A percentile compares a stretch with the other conserved stretches of the same genome.
Conservation (phyloP, 2,888 invertebrate species). For the Synergus japonicus region DNA sequence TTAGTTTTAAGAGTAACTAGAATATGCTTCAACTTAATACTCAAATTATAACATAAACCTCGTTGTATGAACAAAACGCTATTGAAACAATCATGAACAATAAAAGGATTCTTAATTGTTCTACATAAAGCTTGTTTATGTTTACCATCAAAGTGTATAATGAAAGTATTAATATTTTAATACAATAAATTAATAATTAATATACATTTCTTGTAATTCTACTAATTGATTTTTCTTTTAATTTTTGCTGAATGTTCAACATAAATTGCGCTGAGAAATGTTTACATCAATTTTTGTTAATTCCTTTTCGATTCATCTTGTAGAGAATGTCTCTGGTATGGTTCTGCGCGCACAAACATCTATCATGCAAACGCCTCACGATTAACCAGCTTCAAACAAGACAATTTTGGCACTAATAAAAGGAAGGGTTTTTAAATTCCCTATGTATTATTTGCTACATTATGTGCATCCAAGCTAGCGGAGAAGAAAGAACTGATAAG, state of each 20-base stretch:
- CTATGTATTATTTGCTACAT: too few species aligned
- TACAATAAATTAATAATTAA: not conserved
- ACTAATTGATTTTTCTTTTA: constrained; percentile 7
- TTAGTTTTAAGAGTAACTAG: constrained; percentile 2
- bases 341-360: constrained; percentile 65
- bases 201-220: not conserved
- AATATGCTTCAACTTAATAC: not conserved
- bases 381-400: constrained; percentile 58
- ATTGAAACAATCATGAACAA: too few species aligned
- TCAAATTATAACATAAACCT: not conserved
- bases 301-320: constrained; percentile 62
- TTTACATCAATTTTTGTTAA: constrained; percentile 58
- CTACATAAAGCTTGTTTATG: not conserved
- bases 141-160: not conserved
- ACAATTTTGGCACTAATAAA: constrained; percentile 9
- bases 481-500: not conserved
- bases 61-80: not conserved
- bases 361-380: constrained; percentile 63
- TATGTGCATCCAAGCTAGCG: not conserved
- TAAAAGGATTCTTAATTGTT: too few species aligned
- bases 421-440: not conserved
- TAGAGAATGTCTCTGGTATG: constrained; percentile 69
- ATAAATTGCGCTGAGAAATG: too few species aligned
- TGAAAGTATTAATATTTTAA: not conserved
- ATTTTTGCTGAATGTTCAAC: constrained; percentile 35